Percentiles rank a stretch among this genome's conserved stretches.
These are phyloP conservation scores for Chelon auratus DNA, from an alignment of 2,797 vertebrate genomes.

Conservation along the genomic window DNA sequence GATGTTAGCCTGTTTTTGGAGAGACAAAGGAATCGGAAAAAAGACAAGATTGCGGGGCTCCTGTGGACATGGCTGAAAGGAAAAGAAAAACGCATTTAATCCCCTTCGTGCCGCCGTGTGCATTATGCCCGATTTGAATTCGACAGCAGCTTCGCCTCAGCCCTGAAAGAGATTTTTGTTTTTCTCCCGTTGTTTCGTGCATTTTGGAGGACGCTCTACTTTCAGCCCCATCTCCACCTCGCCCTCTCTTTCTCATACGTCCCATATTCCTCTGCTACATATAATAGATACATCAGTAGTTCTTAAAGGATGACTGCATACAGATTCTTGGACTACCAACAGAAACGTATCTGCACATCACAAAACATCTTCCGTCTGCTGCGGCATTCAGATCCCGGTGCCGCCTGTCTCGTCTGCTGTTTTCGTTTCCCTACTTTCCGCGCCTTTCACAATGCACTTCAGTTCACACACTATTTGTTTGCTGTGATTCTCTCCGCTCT, in stretches of 20 bases:
- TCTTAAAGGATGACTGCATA: constrained; percentile 37
- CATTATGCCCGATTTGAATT: constrained; percentile 53
- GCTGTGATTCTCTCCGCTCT: constrained; percentile 37
- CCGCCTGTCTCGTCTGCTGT: constrained; percentile 38
- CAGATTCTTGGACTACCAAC: constrained; percentile 18
- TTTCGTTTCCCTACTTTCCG: constrained; percentile 38
- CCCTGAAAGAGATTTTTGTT: constrained; percentile 28
- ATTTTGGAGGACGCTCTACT: constrained; percentile 46
- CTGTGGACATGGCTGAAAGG: constrained; percentile 39
- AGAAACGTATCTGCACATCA: constrained; percentile 28
- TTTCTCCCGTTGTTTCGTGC: constrained; percentile 16
- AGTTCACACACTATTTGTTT: constrained; percentile 49
- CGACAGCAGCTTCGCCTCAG: constrained; percentile 25
- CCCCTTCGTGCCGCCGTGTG: constrained; percentile 28
- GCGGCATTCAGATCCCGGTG: constrained; percentile 5
- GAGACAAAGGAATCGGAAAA: constrained; percentile 67
- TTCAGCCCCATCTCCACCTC: constrained; percentile 33
- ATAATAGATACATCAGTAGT: constrained; percentile 46
- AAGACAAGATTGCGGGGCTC: constrained; percentile 52
- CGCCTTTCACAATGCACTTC: constrained; percentile 38
- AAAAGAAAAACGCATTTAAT: constrained; percentile 49
- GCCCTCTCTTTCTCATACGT: constrained; percentile 34
- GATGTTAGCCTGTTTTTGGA: constrained; percentile 68
- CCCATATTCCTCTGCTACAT: constrained; percentile 36
- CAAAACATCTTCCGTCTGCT: constrained; percentile 22